These are phyloP conservation scores for Sebastes goodei DNA, from an alignment of 2,797 vertebrate species.

Conservation along the genomic window DNA sequence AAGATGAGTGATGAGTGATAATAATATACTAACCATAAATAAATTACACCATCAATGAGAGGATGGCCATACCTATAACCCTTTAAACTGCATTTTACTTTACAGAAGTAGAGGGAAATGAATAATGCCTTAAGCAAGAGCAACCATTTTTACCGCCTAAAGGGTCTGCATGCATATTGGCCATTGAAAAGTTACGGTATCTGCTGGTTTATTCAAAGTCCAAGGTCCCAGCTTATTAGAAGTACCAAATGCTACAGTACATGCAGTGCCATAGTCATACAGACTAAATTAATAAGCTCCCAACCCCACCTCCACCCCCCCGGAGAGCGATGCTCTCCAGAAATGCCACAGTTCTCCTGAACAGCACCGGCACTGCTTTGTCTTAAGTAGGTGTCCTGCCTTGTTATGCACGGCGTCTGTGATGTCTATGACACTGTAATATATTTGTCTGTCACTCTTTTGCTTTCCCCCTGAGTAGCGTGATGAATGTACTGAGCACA, in stretches of 20 bases:
- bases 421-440: conserved; percentile 62
- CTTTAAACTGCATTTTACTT: background rate
- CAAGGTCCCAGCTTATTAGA: background rate
- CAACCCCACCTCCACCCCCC: background rate
- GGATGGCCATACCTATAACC: background rate
- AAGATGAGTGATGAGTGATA: too few relatives aligned
- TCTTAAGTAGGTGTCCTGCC: conserved; percentile 31
- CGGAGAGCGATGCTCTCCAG: background rate
- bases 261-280: background rate
- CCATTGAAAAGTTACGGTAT: background rate
- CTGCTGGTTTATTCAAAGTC: background rate
- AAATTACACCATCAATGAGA: background rate
- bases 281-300: background rate
- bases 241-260: background rate
- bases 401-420: conserved; percentile 28
- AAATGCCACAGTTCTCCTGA: background rate
- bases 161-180: background rate
- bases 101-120: background rate
- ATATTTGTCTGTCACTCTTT: conserved; percentile 73
- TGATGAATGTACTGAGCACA: conserved; percentile 72
- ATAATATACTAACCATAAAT: background rate
- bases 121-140: background rate
- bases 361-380: background rate
- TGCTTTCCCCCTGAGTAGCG: conserved; percentile 59
- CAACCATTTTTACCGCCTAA: background rate